Conservation (phyloP, 2,113 vertebrate species). For the Pseudopipra pipra region DNA sequence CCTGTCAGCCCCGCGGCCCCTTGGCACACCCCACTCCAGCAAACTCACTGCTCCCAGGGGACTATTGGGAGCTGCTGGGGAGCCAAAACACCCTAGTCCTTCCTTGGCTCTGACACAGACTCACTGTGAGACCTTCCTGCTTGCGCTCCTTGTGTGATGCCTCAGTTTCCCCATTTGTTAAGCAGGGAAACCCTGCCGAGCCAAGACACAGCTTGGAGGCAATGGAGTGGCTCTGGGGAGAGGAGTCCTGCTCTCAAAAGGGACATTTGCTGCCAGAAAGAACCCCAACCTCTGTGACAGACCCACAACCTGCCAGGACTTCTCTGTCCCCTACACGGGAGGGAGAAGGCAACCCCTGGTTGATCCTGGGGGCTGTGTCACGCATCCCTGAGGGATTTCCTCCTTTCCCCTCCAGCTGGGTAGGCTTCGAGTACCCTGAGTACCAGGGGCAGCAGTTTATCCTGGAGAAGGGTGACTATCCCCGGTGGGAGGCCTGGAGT, state of each 20-base stretch:
- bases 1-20: not conserved
- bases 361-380: not conserved
- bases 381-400: not conserved
- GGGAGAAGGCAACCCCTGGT: not conserved
- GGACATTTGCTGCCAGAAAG: not conserved
- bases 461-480: slow-evolving; percentile 96
- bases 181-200: not conserved
- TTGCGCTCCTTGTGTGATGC: not conserved
- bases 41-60: not conserved
- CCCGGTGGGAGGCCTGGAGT: slow-evolving; percentile 91
- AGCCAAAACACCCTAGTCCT: not conserved
- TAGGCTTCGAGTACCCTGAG: slow-evolving; percentile 92
- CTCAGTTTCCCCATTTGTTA: not conserved
- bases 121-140: accelerated
- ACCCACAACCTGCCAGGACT: not conserved
- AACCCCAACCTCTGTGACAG: not conserved
- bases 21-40: not conserved
- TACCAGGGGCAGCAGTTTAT: slow-evolving; percentile 98
- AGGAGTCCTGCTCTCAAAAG: not conserved
- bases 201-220: accelerated
- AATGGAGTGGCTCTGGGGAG: not conserved
- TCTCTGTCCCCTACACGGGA: not conserved
- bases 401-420: slow-evolving; percentile 78
- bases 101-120: not conserved
- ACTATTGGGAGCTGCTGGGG: not conserved